A percentile compares a stretch with the other conserved stretches of the same genome.
Conservation (phyloP, 2,888 invertebrate genomes). For the Sphecodes monilicornis region DNA sequence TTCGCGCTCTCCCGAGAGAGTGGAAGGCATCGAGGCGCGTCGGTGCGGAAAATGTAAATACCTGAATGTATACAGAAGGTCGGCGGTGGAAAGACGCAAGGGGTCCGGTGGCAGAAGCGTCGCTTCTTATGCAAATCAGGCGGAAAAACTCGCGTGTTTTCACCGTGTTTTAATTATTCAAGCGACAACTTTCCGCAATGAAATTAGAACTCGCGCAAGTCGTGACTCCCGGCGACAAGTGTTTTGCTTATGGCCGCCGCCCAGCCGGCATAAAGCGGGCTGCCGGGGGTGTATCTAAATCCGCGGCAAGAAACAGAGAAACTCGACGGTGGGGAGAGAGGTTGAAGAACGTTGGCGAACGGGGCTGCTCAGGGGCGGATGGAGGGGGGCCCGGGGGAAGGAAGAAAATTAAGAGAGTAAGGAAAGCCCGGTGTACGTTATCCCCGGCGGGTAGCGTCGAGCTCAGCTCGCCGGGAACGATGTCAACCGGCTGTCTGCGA, state of each 20-base stretch:
- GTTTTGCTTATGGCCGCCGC: slow-evolving; percentile 78
- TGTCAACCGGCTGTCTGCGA: slow-evolving; percentile 63
- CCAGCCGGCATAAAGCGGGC: slow-evolving; percentile 61
- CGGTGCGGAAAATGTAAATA: slow-evolving; percentile 39
- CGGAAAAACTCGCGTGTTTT: slow-evolving; percentile 80
- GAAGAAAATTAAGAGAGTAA: slow-evolving; percentile 69
- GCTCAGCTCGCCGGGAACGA: slow-evolving; percentile 54
- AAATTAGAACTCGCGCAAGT: slow-evolving; percentile 80
- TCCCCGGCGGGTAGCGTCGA: slow-evolving; percentile 41
- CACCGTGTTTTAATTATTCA: slow-evolving; percentile 83
- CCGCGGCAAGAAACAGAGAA: slow-evolving; percentile 58
- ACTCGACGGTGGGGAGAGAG: slow-evolving; percentile 17
- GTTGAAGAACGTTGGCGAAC: neutral
- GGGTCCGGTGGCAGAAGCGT: neutral
- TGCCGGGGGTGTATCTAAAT: slow-evolving; percentile 50
- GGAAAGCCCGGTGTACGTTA: slow-evolving; percentile 56
- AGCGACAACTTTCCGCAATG: slow-evolving; percentile 82
- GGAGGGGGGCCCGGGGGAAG: slow-evolving; percentile 31
- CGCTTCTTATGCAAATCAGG: slow-evolving; percentile 80
- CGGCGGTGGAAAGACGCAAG: neutral
- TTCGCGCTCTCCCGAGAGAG: slow-evolving; percentile 55
- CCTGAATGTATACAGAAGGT: slow-evolving; percentile 18
- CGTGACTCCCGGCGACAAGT: slow-evolving; percentile 80
- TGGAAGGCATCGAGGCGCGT: slow-evolving; percentile 33
- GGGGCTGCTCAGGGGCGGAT: neutral